phyloP scores from a whole-genome alignment of 2,113 vertebrate species.

The Madoqua kirkii region DNA sequence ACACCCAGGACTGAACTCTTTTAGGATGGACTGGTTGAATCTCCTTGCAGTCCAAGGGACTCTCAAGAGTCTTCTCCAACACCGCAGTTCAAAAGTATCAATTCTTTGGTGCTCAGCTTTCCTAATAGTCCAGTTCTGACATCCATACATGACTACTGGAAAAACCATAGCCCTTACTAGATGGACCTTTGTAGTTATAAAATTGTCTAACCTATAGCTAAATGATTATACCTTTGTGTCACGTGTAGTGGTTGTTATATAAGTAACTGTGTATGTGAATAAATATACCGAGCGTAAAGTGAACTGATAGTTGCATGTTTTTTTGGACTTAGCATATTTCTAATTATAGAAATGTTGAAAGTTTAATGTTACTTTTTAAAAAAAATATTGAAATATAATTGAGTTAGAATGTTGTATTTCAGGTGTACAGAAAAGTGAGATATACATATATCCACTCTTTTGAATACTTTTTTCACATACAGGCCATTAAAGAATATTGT shows the following conservation, averaged over 20 bases:
- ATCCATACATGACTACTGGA: background rate
- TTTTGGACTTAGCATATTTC: background rate
- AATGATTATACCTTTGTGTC: background rate
- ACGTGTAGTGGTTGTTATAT: background rate
- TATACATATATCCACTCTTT: background rate
- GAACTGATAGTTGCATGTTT: background rate
- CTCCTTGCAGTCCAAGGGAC: background rate
- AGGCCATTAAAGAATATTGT: background rate
- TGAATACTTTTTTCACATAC: background rate
- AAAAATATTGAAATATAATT: background rate
- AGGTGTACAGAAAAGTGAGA: background rate
- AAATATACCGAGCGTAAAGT: background rate
- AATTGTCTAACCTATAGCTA: background rate
- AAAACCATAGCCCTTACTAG: background rate
- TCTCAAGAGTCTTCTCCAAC: background rate
- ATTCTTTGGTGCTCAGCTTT: background rate
- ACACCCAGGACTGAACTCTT: rapidly evolving
- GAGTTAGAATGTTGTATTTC: background rate
- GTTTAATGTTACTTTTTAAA: background rate
- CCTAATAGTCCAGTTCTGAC: background rate
- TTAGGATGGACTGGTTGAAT: background rate
- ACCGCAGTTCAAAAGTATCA: background rate
- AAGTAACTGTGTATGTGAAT: background rate
- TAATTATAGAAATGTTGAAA: background rate
- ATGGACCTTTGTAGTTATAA: background rate